These are phyloP conservation scores for Galaxea fascicularis DNA, from an alignment of 92 coral and sea anemone genomes.

Conservation along the genomic window DNA sequence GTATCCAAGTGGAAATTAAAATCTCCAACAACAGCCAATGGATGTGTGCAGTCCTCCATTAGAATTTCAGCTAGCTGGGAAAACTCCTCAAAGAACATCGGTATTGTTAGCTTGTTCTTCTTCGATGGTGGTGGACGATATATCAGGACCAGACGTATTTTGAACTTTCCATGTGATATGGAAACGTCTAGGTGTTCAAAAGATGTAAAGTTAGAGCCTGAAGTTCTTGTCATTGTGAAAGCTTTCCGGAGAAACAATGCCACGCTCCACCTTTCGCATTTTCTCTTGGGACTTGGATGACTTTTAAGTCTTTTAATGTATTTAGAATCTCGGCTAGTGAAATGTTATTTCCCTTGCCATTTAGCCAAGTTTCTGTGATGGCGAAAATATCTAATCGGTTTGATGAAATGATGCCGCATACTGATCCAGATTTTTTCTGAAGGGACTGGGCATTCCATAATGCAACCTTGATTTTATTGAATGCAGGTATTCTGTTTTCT, in stretches of 20 bases:
- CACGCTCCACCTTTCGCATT: conserved; percentile 32
- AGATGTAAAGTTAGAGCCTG: conserved; percentile 4
- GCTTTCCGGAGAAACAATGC: conserved; percentile 32
- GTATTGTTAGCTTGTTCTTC: conserved; percentile 20
- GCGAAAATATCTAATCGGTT: conserved; percentile 29
- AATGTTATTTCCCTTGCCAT: background rate
- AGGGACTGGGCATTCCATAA: conserved; percentile 24
- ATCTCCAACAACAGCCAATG: conserved; percentile 31
- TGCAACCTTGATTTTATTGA: conserved; percentile 16
- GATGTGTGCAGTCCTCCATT: conserved; percentile 25
- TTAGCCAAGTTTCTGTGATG: conserved; percentile 39
- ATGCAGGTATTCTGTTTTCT: background rate
- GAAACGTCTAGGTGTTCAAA: conserved; percentile 26
- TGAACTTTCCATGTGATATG: conserved; percentile 1
- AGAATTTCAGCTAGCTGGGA: conserved; percentile 22
- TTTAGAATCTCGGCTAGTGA: conserved; percentile 40
- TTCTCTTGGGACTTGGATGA: conserved; percentile 30
- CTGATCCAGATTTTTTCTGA: conserved; percentile 8
- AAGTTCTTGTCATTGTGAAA: conserved; percentile 21
- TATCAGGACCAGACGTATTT: background rate
- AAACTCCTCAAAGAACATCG: conserved; percentile 28
- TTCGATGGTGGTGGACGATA: conserved; percentile 14
- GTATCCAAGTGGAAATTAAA: conserved; percentile 33
- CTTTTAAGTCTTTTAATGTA: conserved; percentile 17
- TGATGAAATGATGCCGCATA: conserved; percentile 27